phyloP scores from a whole-genome alignment of 2,888 invertebrate species.

The Geotrupes spiniger region DNA sequence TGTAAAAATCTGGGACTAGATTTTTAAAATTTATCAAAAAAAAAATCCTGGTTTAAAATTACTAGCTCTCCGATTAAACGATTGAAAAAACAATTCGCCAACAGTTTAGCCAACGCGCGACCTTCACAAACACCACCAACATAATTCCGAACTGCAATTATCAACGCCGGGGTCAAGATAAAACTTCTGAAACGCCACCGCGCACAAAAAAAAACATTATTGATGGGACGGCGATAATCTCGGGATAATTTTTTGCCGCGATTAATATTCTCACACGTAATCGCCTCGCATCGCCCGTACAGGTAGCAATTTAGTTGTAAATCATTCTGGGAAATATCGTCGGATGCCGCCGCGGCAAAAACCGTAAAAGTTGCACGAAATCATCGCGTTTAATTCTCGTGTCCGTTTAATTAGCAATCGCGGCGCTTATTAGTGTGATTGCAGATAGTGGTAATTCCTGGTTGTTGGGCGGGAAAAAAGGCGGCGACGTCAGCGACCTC shows the following conservation, averaged over 20 bases:
- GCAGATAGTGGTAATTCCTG: neutral
- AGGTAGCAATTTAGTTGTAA: conserved; percentile 2
- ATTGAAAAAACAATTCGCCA: too few relatives aligned
- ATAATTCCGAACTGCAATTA: too few relatives aligned
- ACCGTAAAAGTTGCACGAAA: neutral
- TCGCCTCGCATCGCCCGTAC: conserved; percentile 1
- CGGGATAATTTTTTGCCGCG: neutral
- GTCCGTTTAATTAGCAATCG: neutral
- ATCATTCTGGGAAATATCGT: conserved; percentile 1
- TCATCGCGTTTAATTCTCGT: conserved; percentile 3
- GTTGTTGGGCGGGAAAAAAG: too few relatives aligned
- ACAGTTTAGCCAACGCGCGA: too few relatives aligned
- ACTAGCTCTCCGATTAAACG: too few relatives aligned
- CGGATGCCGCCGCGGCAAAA: neutral
- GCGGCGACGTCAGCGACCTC: too few relatives aligned
- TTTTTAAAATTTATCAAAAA: too few relatives aligned
- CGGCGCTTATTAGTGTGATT: conserved; percentile 5
- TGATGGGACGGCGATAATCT: neutral
- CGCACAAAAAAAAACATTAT: neutral
- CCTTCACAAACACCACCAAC: too few relatives aligned
- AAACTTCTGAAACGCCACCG: too few relatives aligned
- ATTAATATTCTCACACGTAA: conserved; percentile 1
- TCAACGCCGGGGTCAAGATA: too few relatives aligned
- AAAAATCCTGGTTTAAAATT: too few relatives aligned
- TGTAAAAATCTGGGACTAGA: too few relatives aligned